Percentiles rank a stretch among this genome's conserved stretches.
Evolutionary conservation across 2,888 invertebrate genomes (phyloP).

Genomic region (Eupeodes luniger): DNA sequence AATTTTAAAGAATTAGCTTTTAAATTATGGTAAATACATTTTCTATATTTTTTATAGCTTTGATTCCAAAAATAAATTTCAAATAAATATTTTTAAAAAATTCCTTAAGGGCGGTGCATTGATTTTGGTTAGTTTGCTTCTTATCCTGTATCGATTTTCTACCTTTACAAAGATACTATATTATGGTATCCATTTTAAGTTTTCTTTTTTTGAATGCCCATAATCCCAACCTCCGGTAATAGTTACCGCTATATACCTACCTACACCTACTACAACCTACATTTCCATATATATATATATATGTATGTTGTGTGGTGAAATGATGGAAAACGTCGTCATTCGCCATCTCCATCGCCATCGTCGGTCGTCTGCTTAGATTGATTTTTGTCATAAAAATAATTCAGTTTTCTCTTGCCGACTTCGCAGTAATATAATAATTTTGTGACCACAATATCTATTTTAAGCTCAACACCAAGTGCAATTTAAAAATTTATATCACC

Average conservation of each 20-base stretch:
- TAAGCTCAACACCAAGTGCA: background rate
- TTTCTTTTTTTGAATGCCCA: constrained; percentile 42
- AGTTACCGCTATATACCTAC: constrained; percentile 49
- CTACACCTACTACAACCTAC: constrained; percentile 34
- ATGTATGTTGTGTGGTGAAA: constrained; percentile 48
- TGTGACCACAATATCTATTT: constrained; percentile 33
- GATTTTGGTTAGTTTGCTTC: constrained; percentile 31
- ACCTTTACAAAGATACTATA: constrained; percentile 49
- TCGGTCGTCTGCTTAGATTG: constrained; percentile 64
- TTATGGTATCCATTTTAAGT: constrained; percentile 60
- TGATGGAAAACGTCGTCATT: constrained; percentile 52
- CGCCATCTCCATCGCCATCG: constrained; percentile 15
- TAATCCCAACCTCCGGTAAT: constrained; percentile 57
- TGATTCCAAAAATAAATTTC: background rate
- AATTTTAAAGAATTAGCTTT: background rate
- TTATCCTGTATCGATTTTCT: constrained; percentile 66
- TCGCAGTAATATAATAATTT: constrained; percentile 35
- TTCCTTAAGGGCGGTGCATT: constrained; percentile 4
- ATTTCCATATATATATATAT: constrained; percentile 7
- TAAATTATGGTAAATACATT: background rate
- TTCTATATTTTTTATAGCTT: background rate
- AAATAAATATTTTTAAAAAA: background rate
- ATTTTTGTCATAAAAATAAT: constrained; percentile 68
- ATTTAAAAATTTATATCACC: constrained; percentile 4
- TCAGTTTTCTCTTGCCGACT: constrained; percentile 55